These are phyloP conservation scores for Ophonus ardosiacus DNA, from an alignment of 2,888 invertebrate genomes.

Conservation along the genomic window DNA sequence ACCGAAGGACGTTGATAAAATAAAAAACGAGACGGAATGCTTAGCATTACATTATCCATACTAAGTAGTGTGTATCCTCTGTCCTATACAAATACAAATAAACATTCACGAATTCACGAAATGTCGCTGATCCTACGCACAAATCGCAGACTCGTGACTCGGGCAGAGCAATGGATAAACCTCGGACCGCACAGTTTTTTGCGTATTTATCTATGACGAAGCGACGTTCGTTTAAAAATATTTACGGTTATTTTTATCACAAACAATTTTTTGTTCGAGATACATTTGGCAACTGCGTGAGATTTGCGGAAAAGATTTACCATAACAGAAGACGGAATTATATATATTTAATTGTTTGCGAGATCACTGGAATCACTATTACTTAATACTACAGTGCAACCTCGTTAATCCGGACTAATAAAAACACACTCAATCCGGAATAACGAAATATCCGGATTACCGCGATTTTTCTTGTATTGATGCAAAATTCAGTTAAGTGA, in stretches of 20 bases:
- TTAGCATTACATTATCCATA: not conserved
- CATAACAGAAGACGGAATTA: not conserved
- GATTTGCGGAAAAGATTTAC: not conserved
- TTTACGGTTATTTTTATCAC: constrained; percentile 38
- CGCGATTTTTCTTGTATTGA: no score
- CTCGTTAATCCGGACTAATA: no score
- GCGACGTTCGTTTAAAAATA: constrained; percentile 8
- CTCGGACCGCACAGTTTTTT: constrained; percentile 4
- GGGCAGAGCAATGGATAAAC: not conserved
- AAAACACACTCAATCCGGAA: no score
- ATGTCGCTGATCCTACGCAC: not conserved
- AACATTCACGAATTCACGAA: not conserved
- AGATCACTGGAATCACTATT: no score
- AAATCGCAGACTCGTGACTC: not conserved
- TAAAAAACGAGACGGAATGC: not conserved
- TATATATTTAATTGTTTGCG: not conserved
- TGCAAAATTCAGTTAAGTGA: no score
- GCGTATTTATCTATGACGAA: constrained; percentile 23
- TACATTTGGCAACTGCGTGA: constrained; percentile 16
- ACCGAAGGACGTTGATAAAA: constrained; percentile 6
- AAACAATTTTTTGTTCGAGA: constrained; percentile 21
- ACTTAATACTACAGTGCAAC: no score
- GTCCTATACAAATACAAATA: not conserved
- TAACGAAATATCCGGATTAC: no score
- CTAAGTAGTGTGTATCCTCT: not conserved